Evolutionary conservation across 2,888 invertebrate species (phyloP).

Genomic region (Chrysolina haemoptera): DNA sequence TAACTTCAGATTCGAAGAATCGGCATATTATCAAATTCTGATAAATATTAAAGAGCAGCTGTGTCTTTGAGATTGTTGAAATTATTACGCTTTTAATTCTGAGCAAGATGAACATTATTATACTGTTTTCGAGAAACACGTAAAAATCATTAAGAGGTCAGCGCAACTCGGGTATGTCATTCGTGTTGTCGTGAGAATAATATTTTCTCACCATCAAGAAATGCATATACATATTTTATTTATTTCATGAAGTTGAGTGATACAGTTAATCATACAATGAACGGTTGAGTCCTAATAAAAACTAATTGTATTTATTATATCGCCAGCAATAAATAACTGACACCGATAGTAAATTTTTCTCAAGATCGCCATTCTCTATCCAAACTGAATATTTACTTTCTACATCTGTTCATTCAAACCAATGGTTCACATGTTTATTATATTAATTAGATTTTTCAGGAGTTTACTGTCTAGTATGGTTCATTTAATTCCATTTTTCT

Average conservation of each 20-base stretch:
- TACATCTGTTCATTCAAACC: not conserved
- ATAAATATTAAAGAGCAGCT: constrained; percentile 52
- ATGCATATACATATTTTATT: constrained; percentile 16
- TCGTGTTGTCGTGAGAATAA: constrained; percentile 45
- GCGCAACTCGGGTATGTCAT: constrained; percentile 32
- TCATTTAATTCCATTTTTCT: too few relatives aligned
- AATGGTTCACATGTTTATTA: not conserved
- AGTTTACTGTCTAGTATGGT: too few relatives aligned
- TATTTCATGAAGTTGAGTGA: constrained; percentile 20
- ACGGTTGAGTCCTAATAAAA: not conserved
- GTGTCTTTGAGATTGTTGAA: constrained; percentile 41
- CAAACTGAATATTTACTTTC: not conserved
- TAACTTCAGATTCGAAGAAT: constrained; percentile 52
- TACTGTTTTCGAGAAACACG: constrained; percentile 36
- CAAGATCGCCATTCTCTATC: not conserved
- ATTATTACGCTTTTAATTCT: constrained; percentile 44
- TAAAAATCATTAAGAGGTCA: constrained; percentile 45
- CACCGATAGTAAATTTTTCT: not conserved
- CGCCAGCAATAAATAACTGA: not conserved
- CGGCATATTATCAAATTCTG: constrained; percentile 52
- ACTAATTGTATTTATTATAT: constrained; percentile 3
- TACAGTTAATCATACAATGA: constrained; percentile 14
- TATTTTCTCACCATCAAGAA: constrained; percentile 35
- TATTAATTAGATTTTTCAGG: too few relatives aligned
- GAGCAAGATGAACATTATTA: constrained; percentile 23